phyloP scores from a whole-genome alignment of 2,797 vertebrate species.

The Sylvilagus floridanus region DNA sequence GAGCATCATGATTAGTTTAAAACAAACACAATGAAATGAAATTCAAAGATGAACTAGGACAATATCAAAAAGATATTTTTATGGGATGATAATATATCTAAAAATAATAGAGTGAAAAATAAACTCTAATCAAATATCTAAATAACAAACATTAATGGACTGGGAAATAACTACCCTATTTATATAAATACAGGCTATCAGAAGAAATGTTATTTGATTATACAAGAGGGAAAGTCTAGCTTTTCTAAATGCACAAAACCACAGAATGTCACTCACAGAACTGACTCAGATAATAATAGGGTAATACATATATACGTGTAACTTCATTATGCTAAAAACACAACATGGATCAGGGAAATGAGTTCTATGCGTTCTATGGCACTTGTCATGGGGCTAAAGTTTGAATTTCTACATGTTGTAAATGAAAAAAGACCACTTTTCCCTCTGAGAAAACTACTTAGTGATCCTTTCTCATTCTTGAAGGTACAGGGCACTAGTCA shows the following conservation, averaged over 20 bases:
- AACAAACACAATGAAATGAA: slow-evolving; percentile 50
- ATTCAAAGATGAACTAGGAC: slow-evolving; percentile 55
- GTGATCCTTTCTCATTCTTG: background rate
- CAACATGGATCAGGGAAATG: background rate
- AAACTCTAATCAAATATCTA: slow-evolving; percentile 33
- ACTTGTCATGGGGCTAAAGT: background rate
- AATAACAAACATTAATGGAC: slow-evolving; percentile 41
- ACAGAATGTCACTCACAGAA: background rate
- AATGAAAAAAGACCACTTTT: background rate
- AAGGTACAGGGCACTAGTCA: slow-evolving; percentile 7
- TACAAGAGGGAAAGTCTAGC: background rate
- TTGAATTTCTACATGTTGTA: background rate
- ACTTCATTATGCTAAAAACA: background rate
- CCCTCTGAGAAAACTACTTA: background rate
- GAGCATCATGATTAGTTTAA: slow-evolving; percentile 19
- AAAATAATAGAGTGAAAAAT: slow-evolving; percentile 63
- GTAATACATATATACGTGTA: background rate
- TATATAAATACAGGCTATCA: slow-evolving; percentile 25
- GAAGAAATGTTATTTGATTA: slow-evolving; percentile 48
- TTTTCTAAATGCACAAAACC: slow-evolving; percentile 19
- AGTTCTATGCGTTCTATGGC: background rate
- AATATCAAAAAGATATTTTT: slow-evolving; percentile 59
- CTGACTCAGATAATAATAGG: background rate
- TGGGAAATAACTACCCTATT: slow-evolving; percentile 38
- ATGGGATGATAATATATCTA: slow-evolving; percentile 9